Evolutionary conservation across 92 coral and sea anemone genomes (phyloP).

Genomic region (Pocillopora grandis): DNA sequence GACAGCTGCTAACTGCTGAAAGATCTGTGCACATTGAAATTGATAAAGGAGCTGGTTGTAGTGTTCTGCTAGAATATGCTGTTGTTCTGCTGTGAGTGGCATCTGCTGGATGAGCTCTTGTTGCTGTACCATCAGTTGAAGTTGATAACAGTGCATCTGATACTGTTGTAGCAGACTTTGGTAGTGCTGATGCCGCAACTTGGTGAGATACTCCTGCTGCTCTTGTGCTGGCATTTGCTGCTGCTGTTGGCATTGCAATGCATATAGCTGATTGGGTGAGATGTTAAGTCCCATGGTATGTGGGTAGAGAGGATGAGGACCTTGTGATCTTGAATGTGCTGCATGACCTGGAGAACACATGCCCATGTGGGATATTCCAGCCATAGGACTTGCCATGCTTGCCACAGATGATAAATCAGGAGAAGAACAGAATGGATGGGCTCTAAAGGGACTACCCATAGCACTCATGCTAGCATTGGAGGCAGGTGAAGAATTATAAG

Average conservation of each 20-base stretch:
- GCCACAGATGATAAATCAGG: slow-evolving; percentile 33
- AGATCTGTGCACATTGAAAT: slow-evolving; percentile 56
- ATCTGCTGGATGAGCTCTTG: slow-evolving; percentile 51
- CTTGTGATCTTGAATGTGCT: slow-evolving; percentile 28
- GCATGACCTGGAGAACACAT: slow-evolving; percentile 31
- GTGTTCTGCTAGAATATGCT: slow-evolving; percentile 36
- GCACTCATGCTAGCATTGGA: slow-evolving; percentile 33
- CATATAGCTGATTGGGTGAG: slow-evolving; percentile 57
- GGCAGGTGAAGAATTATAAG: slow-evolving; percentile 53
- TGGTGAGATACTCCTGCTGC: slow-evolving; percentile 47
- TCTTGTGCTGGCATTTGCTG: slow-evolving; percentile 55
- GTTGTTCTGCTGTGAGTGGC: slow-evolving; percentile 59
- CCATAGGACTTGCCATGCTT: slow-evolving; percentile 34
- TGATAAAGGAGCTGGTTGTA: slow-evolving; percentile 60
- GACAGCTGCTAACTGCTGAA: slow-evolving; percentile 46
- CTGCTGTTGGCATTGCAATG: slow-evolving; percentile 60
- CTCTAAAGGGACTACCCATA: slow-evolving; percentile 46
- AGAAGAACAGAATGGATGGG: slow-evolving; percentile 36
- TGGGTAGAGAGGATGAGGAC: slow-evolving; percentile 32
- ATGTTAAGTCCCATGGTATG: slow-evolving; percentile 39
- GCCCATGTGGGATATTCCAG: slow-evolving; percentile 40
- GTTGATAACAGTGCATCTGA: slow-evolving; percentile 59
- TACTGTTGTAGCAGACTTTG: slow-evolving; percentile 49
- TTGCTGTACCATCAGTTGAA: slow-evolving; percentile 61
- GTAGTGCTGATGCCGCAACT: slow-evolving; percentile 54